These are phyloP conservation scores for Chionis minor DNA, from an alignment of 2,113 vertebrate species.

Conservation along the genomic window DNA sequence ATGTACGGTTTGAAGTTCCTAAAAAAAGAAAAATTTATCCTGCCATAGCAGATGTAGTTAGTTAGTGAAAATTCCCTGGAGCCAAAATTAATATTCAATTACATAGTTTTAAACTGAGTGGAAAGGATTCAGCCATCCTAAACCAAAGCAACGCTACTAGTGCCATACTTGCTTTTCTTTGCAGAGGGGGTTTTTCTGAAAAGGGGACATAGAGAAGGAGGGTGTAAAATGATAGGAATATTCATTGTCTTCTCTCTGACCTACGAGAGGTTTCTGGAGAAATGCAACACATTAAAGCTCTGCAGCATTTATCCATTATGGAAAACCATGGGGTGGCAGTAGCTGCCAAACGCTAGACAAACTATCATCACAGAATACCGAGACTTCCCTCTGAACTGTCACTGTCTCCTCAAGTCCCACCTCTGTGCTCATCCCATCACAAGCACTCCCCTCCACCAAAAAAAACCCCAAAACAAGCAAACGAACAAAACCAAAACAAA, in stretches of 20 bases:
- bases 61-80: background rate
- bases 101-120: background rate
- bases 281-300: background rate
- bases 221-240: background rate
- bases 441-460: background rate
- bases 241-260: background rate
- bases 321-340: slow-evolving; percentile 37
- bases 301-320: slow-evolving; percentile 1
- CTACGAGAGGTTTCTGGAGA: background rate
- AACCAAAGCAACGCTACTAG: background rate
- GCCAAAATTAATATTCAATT: slow-evolving; percentile 6
- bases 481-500: too few relatives aligned
- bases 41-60: background rate
- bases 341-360: slow-evolving; percentile 15
- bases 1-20: background rate
- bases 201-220: background rate
- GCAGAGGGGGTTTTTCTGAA: background rate
- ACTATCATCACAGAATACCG: background rate
- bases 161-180: background rate
- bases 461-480: too few relatives aligned
- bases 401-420: background rate
- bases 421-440: background rate
- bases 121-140: background rate
- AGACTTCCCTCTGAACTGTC: background rate
- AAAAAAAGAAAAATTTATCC: background rate